Percentiles rank a stretch among this genome's conserved stretches.
Conservation (phyloP, 2,113 vertebrate genomes). For the Brachyhypopomus occidentalis region DNA sequence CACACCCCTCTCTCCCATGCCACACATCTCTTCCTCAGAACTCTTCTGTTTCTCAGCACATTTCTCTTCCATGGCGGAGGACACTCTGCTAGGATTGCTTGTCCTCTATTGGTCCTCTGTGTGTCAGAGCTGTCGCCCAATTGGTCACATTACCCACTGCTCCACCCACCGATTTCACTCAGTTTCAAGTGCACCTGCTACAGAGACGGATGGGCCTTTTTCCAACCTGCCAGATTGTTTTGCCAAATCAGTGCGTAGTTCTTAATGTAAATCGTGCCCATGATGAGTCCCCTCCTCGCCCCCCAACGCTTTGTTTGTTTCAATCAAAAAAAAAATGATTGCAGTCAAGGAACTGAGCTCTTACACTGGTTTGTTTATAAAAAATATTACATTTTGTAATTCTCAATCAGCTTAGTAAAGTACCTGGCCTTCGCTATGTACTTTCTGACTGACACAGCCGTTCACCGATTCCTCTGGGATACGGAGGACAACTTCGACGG, state of each 20-base stretch:
- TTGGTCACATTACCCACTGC: not conserved
- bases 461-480: slow-evolving; percentile 54
- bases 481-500: slow-evolving; percentile 49
- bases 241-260: slow-evolving; percentile 68
- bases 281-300: slow-evolving; percentile 44
- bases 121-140: slow-evolving; percentile 3
- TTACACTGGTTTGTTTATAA: slow-evolving; percentile 45
- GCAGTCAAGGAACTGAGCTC: slow-evolving; percentile 37
- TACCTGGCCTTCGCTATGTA: slow-evolving; percentile 49
- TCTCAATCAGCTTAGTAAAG: slow-evolving; percentile 50
- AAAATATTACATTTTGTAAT: slow-evolving; percentile 19
- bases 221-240: slow-evolving; percentile 74
- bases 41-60: slow-evolving; percentile 19
- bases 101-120: slow-evolving; percentile 17
- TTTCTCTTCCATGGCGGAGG: slow-evolving; percentile 27
- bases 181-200: slow-evolving; percentile 42
- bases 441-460: slow-evolving; percentile 42
- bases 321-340: slow-evolving; percentile 51
- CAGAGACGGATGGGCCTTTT: slow-evolving; percentile 58
- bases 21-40: slow-evolving; percentile 31
- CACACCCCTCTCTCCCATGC: slow-evolving; percentile 23
- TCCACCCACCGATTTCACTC: slow-evolving; percentile 1
- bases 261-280: slow-evolving; percentile 47
- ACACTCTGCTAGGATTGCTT: not conserved
- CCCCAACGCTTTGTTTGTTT: slow-evolving; percentile 60